Base-by-base conservation (phyloP, 1,140 invertebrate genomes). In the Drosophila chauvacae region DNA sequence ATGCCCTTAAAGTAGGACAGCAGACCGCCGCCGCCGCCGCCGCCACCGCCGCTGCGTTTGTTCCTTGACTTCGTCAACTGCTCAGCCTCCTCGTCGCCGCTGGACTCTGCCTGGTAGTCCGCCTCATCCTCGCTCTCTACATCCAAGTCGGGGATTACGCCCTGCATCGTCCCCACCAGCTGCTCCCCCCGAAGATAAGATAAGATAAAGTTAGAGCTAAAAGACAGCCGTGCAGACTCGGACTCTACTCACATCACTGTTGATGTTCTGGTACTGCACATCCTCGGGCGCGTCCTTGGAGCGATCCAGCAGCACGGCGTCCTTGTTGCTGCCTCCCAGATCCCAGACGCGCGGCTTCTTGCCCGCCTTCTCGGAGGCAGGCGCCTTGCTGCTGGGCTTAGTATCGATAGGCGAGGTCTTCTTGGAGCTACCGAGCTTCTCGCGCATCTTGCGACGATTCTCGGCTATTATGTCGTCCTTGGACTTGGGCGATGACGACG, bases 341-440 rank as follows among this genome's bases (percentile, higher is more conserved):
- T 98, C 97, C 98, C 98, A 99, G 14, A 97, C 95, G 44, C 97
- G 94, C 0, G 96, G 97, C 91, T 97, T 96, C 91, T 99, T 99
- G 2, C 96, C 96, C 76, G 96, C 95, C 91, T 96, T 97, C 45
- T 96, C 18, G 68, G 94, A 94, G 18, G 56, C 95, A 92, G 97
- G 96, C 23, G 93, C 92, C 13, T 93, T 94, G 88, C 81, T 93
- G 93, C 81, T 93, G 93, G 94, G 93, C 79, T 94, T 94, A 70
- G 95, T 94, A 18, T 93, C 91, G 77, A 95, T 94, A 18, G 94
- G 94, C 61, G 95, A 45, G 33, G 66, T 95, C 39, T 94, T 94
- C 45, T 95, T 95, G 23, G 94, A 93, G 16, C 94, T 93, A 57
- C 23, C 23, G 23, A 96, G 93, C 90, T 96, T 96, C 76, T 96